phyloP scores from a whole-genome alignment of 1,140 invertebrate species.

The Lasioglossum albipes region DNA sequence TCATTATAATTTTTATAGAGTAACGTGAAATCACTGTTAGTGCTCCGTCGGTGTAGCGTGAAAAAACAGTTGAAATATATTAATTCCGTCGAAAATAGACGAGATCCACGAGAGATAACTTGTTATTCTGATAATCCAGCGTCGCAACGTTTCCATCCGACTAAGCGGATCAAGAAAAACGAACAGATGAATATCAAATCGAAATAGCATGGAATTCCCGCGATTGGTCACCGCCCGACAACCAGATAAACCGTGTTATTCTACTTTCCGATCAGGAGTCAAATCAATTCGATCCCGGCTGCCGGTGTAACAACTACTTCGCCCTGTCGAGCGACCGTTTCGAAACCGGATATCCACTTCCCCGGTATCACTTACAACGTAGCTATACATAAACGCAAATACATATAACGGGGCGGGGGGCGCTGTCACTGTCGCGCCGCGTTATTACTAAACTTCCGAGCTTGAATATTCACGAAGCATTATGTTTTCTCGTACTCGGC shows the following conservation, averaged over 20 bases:
- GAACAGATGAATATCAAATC: neutral
- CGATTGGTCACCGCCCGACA: neutral
- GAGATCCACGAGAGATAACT: too few relatives aligned
- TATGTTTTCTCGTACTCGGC: conserved; percentile 21
- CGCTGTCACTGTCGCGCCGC: conserved; percentile 16
- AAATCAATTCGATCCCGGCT: neutral
- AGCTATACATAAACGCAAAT: neutral
- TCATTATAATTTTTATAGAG: too few relatives aligned
- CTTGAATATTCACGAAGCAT: conserved; percentile 57
- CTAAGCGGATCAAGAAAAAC: too few relatives aligned
- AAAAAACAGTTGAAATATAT: too few relatives aligned
- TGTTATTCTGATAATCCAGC: too few relatives aligned
- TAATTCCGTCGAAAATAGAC: too few relatives aligned
- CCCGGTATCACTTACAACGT: conserved; percentile 2
- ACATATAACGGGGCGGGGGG: neutral
- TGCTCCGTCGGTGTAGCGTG: too few relatives aligned
- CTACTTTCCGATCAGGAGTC: neutral
- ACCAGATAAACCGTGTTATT: neutral
- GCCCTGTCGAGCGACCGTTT: conserved; percentile 5
- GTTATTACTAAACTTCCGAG: conserved; percentile 45
- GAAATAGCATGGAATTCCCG: neutral
- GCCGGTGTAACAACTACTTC: conserved; percentile 7
- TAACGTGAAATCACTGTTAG: too few relatives aligned
- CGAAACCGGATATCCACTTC: neutral
- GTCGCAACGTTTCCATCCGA: too few relatives aligned